Evolutionary conservation across 2,888 invertebrate species (phyloP).

Genomic region (Caenorhabditis becei): DNA sequence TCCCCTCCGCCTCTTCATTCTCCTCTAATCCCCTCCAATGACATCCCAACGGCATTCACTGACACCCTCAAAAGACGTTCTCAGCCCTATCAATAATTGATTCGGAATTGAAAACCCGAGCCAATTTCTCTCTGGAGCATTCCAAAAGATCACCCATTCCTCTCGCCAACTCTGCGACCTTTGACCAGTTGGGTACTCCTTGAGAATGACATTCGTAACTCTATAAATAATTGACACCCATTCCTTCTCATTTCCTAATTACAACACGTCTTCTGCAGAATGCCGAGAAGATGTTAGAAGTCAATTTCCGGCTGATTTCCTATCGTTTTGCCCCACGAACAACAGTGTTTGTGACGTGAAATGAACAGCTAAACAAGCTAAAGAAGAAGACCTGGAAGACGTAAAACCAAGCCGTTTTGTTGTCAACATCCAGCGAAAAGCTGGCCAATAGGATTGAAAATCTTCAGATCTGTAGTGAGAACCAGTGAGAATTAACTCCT

Average conservation of each 20-base stretch:
- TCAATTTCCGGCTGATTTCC: not conserved
- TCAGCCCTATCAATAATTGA: constrained; percentile 20
- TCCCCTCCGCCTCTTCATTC: not conserved
- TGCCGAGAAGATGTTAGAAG: not conserved
- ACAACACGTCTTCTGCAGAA: not conserved
- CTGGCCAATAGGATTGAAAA: not conserved
- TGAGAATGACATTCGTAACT: not conserved
- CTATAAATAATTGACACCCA: constrained; percentile 13
- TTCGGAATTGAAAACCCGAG: not conserved
- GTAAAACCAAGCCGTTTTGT: not conserved
- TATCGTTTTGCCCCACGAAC: too few relatives aligned
- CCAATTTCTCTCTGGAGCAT: not conserved
- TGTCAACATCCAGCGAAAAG: not conserved
- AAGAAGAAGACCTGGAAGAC: constrained; percentile 21
- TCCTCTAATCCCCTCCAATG: constrained; percentile 5
- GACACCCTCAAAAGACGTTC: constrained; percentile 9
- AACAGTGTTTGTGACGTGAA: not conserved
- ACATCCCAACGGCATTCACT: constrained; percentile 8
- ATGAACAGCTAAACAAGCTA: too few relatives aligned
- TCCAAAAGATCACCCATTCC: not conserved
- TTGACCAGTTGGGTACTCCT: not conserved
- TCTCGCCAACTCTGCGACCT: not conserved
- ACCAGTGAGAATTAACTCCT: not conserved
- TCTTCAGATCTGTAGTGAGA: constrained; percentile 8
- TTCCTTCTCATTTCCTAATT: not conserved